Base-by-base conservation (phyloP, 2,113 vertebrate species). In the Genyomyrus donnyi region DNA sequence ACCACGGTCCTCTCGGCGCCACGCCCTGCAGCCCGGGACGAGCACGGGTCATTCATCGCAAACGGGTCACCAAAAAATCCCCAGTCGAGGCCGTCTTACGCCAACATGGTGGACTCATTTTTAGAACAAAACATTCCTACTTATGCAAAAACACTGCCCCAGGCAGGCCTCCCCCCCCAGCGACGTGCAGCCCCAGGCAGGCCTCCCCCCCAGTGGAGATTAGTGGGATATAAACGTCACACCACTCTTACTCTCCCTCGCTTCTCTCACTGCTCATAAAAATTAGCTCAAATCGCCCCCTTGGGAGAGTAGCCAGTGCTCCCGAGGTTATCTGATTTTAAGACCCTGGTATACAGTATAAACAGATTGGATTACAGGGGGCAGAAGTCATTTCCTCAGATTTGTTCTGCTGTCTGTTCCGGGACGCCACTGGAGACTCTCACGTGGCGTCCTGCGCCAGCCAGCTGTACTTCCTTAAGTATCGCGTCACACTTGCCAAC, bases 1-100 rank as follows among this genome's bases (percentile, higher is more conserved):
- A 99, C 96, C 0, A 99, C 98, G 0, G 96, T 99, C 91, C 98
- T 97, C 88, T 99, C 97, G 0, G 95, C 95, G 88, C 95, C 97
- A 88, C 95, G 92, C 94, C 97, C 95, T 4, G 5, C 53, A 62
- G 80, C 3, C 74, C 84, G 88, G 15, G 66, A 39, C 2, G 0
- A 42, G 11, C 48, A 3, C 3, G 2, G 31, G 31, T 35, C 31
- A 80, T 42, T 80, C 31, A 17, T 17, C 35, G 6, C 1, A 42
- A 42, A 80, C 5, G 1, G n/a, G 58, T 66, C 58, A 27, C 62
- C n/a, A 31, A 13, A 70, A 3, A 11, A 13, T 13, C 9, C 27
- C 62, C 62, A 66, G n/a, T 10, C 10, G 62, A 66, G n/a, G 70
- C 70, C 1, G 0, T 39, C 70, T 39, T 39, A 77, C 17, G 2